phyloP scores from a whole-genome alignment of 2,113 vertebrate genomes.

The Trichomycterus rosablanca region DNA sequence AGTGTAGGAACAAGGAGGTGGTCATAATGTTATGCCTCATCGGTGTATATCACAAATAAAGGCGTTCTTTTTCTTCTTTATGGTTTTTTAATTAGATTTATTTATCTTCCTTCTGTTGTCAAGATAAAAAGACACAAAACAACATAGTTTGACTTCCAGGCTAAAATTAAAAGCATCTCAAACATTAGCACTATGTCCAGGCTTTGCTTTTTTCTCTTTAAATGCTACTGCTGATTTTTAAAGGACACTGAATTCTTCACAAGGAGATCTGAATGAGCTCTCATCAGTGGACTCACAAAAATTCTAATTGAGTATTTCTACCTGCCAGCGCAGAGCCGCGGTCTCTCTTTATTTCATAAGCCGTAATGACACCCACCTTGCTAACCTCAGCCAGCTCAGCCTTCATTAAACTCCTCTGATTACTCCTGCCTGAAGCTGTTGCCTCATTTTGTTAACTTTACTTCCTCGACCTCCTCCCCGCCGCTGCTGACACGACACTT shows the following conservation, averaged over 20 bases:
- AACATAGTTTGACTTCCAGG: too few species aligned
- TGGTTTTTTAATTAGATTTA: too few species aligned
- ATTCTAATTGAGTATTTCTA: constrained; percentile 16
- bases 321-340: constrained; percentile 7
- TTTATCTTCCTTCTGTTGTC: too few species aligned
- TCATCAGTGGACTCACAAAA: not conserved
- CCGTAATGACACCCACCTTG: constrained; percentile 2
- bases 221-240: not conserved
- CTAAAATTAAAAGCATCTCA: too few species aligned
- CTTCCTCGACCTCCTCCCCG: constrained; percentile 45
- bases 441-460: constrained; percentile 46
- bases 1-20: too few species aligned
- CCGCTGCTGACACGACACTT: constrained; percentile 54
- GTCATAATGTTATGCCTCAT: too few species aligned
- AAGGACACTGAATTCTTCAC: constrained; percentile 7
- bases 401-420: constrained; percentile 43
- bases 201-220: not conserved
- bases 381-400: constrained; percentile 29
- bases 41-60: too few species aligned
- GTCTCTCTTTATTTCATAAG: constrained; percentile 20
- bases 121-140: too few species aligned
- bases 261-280: not conserved
- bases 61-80: too few species aligned
- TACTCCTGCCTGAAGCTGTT: constrained; percentile 21
- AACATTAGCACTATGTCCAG: too few species aligned